Conservation (phyloP, 2,888 invertebrate genomes). For the Ormyrus nitidulus region DNA sequence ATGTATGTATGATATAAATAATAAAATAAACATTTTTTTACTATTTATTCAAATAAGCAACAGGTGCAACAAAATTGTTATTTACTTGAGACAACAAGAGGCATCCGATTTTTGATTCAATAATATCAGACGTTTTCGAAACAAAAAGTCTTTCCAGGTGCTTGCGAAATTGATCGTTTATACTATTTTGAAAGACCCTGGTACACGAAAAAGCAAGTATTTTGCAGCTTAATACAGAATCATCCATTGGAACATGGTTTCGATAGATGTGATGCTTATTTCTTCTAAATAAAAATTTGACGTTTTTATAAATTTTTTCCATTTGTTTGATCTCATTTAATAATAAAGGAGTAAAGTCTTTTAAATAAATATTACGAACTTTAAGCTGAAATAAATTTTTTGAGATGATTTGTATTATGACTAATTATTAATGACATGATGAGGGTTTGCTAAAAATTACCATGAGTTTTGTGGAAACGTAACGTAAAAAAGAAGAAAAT, state of each 20-base stretch:
- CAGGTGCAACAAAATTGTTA: slow-evolving; percentile 29
- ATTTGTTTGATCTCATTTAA: slow-evolving; percentile 57
- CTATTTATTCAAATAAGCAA: not conserved
- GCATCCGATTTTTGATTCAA: slow-evolving; percentile 47
- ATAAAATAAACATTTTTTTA: not conserved
- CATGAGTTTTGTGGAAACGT: slow-evolving; percentile 33
- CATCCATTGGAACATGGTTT: slow-evolving; percentile 58
- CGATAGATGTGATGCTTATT: slow-evolving; percentile 58
- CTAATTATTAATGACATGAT: too few relatives aligned
- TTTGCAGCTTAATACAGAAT: slow-evolving; percentile 58
- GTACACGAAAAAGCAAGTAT: slow-evolving; percentile 59
- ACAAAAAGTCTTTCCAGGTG: slow-evolving; percentile 60
- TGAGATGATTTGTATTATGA: not conserved
- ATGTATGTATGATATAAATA: not conserved
- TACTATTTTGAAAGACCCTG: slow-evolving; percentile 62
- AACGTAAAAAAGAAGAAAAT: slow-evolving; percentile 30
- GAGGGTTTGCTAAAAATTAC: not conserved
- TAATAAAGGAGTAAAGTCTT: slow-evolving; percentile 57
- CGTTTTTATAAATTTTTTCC: slow-evolving; percentile 51
- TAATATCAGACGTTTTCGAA: slow-evolving; percentile 45
- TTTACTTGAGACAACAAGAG: slow-evolving; percentile 35
- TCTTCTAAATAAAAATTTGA: slow-evolving; percentile 61
- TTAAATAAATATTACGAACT: slow-evolving; percentile 48
- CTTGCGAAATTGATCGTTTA: slow-evolving; percentile 61
- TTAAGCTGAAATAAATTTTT: slow-evolving; percentile 60